Percentiles rank a stretch among this genome's conserved stretches.
phyloP scores from a whole-genome alignment of 1,140 invertebrate species.

The Camponotus pennsylvanicus region DNA sequence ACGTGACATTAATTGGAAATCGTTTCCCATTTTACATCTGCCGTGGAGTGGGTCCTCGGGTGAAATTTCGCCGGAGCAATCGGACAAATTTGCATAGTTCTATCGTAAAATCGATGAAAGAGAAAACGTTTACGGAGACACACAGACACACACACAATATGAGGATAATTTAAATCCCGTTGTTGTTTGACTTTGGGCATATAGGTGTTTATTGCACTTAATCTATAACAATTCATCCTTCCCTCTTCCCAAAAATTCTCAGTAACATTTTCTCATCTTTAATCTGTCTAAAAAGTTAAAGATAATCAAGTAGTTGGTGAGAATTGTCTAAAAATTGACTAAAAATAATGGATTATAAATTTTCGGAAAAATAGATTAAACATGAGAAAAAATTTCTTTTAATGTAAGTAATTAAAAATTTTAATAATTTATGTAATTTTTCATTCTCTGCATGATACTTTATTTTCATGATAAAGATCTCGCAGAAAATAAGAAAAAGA shows the following conservation, averaged over 20 bases:
- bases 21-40: constrained; percentile 12
- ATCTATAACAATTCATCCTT: not conserved
- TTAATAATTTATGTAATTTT: not conserved
- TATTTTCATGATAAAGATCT: not conserved
- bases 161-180: not conserved
- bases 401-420: not conserved
- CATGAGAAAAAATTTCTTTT: not conserved
- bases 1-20: constrained; percentile 34
- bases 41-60: not conserved
- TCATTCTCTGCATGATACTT: not conserved
- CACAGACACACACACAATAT: not conserved
- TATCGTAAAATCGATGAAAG: constrained; percentile 16
- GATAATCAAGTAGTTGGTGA: constrained; percentile 4
- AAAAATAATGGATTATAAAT: not conserved
- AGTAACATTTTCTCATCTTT: not conserved
- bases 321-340: not conserved
- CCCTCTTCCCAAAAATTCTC: not conserved
- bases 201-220: not conserved
- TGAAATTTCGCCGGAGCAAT: constrained; percentile 22
- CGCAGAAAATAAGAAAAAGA: not conserved
- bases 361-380: not conserved
- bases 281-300: constrained; percentile 25
- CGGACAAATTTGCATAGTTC: constrained; percentile 20
- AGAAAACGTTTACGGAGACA: constrained; percentile 7
- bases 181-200: not conserved